Base-by-base conservation (phyloP, 1,140 invertebrate genomes). In the Drosophila littoralis region DNA sequence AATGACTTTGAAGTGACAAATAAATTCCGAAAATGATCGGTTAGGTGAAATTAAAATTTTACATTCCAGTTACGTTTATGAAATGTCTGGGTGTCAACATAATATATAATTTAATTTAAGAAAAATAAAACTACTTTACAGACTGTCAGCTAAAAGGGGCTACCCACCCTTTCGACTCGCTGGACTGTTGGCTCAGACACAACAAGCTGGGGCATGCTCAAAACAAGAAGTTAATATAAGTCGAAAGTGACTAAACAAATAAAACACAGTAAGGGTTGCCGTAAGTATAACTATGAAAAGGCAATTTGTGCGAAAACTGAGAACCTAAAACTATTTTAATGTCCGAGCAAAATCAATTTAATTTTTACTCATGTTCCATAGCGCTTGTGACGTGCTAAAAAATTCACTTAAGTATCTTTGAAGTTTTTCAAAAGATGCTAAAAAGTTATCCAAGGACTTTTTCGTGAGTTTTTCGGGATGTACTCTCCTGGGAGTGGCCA, bases 371-470 rank as follows among this genome's bases (percentile, higher is more conserved):
- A 75, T 88, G 83, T 80, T 79, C 79, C 83, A 80, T 60, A 66
- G 73, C 42, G 72, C 59, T 15, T 32, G 33, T 45, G 32, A 52
- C 64, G 36, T 74, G 83, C 48, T 48, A 12, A 77, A 88, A 88
- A 86, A 88, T 86, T 86, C 83, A 86, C 83, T 86, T 86, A 86
- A 86, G 82, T 88, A 76, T 82, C 83, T 88, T 86, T 76, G 75
- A 86, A 86, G 75, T 86, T 86, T 72, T 48, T 52, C 65, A 65
- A 70, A 70, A 70, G 64, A 84, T 84, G 81, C 63, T 66, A 61
- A 78, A 68, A 88, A 88, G 76, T 85, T 85, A 69, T 68, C 33
- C 43, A 42, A 33, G 50, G 45, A 83, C 66, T 86, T 77, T 75
- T 70, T 77, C 77, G 68, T 72, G 69, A 81, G 82, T 82, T 86